Evolutionary conservation across 1,140 invertebrate genomes (phyloP).

Genomic region (Eufriesea mexicana): DNA sequence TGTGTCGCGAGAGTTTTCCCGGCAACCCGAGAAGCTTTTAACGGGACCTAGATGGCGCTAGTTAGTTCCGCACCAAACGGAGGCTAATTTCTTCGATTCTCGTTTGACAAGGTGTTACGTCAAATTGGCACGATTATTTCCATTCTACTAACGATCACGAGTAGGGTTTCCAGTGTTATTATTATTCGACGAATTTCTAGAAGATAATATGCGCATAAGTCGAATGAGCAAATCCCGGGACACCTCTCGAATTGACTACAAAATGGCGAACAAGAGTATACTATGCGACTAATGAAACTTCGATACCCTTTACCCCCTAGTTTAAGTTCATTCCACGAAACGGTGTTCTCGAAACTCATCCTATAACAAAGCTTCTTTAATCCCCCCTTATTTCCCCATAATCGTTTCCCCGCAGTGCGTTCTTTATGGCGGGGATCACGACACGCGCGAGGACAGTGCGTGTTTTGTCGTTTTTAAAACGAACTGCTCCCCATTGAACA

Average conservation of each 20-base stretch:
- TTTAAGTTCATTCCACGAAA: background rate
- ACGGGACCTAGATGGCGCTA: background rate
- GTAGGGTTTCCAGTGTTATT: too few relatives aligned
- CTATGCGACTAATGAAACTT: background rate
- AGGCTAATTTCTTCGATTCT: too few relatives aligned
- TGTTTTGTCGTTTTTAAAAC: conserved; percentile 32
- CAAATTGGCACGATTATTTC: too few relatives aligned
- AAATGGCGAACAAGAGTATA: too few relatives aligned
- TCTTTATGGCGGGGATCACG: conserved; percentile 43
- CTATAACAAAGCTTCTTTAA: conserved; percentile 29
- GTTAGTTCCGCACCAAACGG: background rate
- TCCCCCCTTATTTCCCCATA: conserved; percentile 50
- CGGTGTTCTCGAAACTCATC: background rate
- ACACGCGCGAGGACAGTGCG: conserved; percentile 16
- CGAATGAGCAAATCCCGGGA: too few relatives aligned
- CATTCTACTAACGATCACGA: too few relatives aligned
- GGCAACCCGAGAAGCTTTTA: background rate
- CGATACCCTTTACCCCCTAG: background rate
- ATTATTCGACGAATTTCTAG: too few relatives aligned
- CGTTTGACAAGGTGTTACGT: too few relatives aligned
- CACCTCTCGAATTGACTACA: too few relatives aligned
- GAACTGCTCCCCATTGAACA: background rate
- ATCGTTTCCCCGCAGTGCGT: conserved; percentile 37
- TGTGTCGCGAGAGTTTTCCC: background rate
- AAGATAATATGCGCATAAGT: too few relatives aligned